Evolutionary conservation across 2,113 vertebrate genomes (phyloP).

Genomic region (Corythornis cristatus): DNA sequence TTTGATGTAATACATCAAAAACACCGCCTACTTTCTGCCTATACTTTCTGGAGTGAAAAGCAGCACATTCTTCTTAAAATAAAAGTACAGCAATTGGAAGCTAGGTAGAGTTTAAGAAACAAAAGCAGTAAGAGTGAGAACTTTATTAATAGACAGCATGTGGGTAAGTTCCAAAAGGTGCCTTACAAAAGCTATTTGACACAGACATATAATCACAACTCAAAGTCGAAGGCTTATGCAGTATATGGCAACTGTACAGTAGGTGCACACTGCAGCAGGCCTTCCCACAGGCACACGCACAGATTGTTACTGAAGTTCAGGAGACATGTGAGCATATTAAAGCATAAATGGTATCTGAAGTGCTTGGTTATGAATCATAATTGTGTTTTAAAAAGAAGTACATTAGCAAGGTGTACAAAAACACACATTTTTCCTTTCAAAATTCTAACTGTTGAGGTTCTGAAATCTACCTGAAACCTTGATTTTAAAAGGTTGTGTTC

Average conservation of each 20-base stretch:
- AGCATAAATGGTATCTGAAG: neutral
- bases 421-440: neutral
- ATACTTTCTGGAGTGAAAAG: neutral
- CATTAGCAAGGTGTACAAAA: neutral
- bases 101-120: neutral
- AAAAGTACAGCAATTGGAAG: neutral
- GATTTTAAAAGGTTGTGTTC: slow-evolving; percentile 21
- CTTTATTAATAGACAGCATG: neutral
- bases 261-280: neutral
- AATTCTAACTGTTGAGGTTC: neutral
- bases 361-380: neutral
- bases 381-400: neutral
- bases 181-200: neutral
- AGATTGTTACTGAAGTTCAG: neutral
- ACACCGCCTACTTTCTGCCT: neutral
- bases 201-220: neutral
- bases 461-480: slow-evolving; percentile 30
- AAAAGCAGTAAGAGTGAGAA: neutral
- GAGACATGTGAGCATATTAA: neutral
- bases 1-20: neutral
- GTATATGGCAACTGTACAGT: neutral
- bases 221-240: neutral
- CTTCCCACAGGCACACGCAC: neutral
- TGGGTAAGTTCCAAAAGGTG: neutral
- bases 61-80: neutral